Evolutionary conservation across 2,797 vertebrate genomes (phyloP).

Genomic region (Oreochromis mossambicus): DNA sequence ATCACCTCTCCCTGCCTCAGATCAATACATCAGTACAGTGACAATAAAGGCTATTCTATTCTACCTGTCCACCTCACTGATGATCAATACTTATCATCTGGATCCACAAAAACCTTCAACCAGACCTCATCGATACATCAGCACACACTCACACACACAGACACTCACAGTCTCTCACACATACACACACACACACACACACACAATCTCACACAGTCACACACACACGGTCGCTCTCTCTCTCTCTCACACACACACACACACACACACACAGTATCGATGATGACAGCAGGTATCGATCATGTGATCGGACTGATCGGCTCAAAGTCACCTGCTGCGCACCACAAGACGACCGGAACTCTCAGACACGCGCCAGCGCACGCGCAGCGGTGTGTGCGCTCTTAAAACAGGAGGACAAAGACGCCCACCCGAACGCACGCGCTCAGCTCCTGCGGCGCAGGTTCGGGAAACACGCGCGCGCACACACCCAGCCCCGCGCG

Average conservation of each 20-base stretch:
- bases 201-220: accelerated
- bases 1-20: background rate
- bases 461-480: background rate
- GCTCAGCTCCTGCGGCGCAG: background rate
- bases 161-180: too few relatives aligned
- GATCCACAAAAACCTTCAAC: background rate
- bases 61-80: background rate
- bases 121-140: background rate
- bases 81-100: background rate
- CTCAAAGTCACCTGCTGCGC: background rate
- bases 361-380: background rate
- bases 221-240: background rate
- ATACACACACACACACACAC: too few relatives aligned
- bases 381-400: background rate
- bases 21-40: background rate
- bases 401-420: background rate
- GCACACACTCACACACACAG: too few relatives aligned
- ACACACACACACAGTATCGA: background rate
- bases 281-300: background rate
- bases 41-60: background rate
- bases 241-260: accelerated
- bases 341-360: background rate
- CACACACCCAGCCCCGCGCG: background rate
- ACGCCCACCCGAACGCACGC: background rate
- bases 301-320: background rate